Conservation (phyloP, 2,888 invertebrate genomes). For the Noctua janthina region DNA sequence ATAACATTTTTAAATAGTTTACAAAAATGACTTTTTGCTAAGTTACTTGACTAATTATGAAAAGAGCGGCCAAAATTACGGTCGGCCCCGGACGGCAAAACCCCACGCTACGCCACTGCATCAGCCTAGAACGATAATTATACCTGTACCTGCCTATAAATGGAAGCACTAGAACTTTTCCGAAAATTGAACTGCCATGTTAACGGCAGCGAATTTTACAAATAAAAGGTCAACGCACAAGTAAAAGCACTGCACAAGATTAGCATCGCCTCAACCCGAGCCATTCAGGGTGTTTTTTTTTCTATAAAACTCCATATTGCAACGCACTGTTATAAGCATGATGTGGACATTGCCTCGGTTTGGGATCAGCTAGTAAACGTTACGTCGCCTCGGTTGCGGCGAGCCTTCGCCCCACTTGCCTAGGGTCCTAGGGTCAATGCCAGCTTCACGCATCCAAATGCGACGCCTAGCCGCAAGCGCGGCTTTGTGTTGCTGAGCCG, state of each 20-base stretch:
- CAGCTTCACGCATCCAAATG: slow-evolving; percentile 1
- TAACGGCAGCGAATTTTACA: not conserved
- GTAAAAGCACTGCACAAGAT: not conserved
- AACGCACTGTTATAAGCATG: not conserved
- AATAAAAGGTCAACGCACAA: not conserved
- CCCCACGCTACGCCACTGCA: no score
- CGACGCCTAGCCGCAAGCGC: not conserved
- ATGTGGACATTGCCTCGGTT: not conserved
- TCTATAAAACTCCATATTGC: not conserved
- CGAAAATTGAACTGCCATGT: slow-evolving; percentile 14
- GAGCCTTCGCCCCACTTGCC: not conserved
- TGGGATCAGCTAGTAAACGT: not conserved
- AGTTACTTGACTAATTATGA: no score
- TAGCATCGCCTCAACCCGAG: not conserved
- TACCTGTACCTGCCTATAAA: not conserved
- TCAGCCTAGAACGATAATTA: not conserved
- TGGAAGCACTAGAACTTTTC: not conserved
- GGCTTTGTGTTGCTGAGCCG: not conserved
- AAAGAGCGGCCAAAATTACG: no score
- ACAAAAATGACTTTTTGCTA: no score
- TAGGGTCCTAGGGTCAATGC: not conserved
- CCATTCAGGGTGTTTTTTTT: not conserved
- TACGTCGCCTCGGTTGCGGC: not conserved
- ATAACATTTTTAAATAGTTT: no score
- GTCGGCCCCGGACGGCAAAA: no score